Evolutionary conservation across 2,797 vertebrate species (phyloP).

Genomic region (Podargus strigoides): DNA sequence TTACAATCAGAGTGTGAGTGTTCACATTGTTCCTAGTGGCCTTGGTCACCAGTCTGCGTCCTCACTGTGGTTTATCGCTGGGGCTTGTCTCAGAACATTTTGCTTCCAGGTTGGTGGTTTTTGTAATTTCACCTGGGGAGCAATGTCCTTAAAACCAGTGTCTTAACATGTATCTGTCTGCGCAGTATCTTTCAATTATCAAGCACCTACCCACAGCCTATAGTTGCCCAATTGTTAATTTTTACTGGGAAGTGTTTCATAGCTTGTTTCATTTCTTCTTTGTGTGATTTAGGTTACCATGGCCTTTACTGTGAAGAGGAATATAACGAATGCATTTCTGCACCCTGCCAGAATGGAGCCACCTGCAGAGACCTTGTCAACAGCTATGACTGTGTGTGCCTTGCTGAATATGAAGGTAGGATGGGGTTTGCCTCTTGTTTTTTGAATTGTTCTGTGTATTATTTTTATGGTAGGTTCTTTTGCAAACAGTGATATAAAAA

Average conservation of each 20-base stretch:
- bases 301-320: constrained; percentile 97
- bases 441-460: neutral
- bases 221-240: neutral
- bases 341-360: constrained; percentile 92
- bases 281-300: constrained; percentile 84
- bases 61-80: neutral
- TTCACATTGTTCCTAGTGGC: neutral
- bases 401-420: constrained; percentile 90
- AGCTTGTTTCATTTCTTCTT: neutral
- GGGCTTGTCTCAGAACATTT: neutral
- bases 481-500: neutral
- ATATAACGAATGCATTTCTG: constrained; percentile 93
- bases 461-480: neutral
- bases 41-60: neutral
- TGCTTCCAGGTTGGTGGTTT: neutral
- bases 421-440: neutral
- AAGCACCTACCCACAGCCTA: neutral
- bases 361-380: constrained; percentile 92
- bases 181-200: neutral
- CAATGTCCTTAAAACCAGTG: neutral
- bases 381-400: constrained; percentile 89
- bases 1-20: neutral
- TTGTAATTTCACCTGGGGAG: neutral
- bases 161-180: neutral
- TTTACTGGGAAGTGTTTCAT: neutral